phyloP scores from a whole-genome alignment of 2,888 invertebrate species.

The Endotricha flammealis region DNA sequence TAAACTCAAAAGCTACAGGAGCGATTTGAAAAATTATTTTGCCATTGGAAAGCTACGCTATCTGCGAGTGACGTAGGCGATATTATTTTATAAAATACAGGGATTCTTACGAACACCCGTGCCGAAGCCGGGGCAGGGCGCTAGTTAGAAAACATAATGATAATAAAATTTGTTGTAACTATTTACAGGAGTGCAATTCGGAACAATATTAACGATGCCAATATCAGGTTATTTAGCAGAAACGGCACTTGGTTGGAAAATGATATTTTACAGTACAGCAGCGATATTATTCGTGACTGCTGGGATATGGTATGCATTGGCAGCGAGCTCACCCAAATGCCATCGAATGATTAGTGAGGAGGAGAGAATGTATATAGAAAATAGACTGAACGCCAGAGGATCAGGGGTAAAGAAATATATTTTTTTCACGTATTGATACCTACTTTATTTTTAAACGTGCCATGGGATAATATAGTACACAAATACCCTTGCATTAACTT shows the following conservation, averaged over 20 bases:
- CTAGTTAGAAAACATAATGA: no score
- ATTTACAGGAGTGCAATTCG: conserved; percentile 80
- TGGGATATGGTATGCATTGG: conserved; percentile 71
- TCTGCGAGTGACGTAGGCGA: no score
- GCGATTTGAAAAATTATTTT: no score
- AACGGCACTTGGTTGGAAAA: conserved; percentile 80
- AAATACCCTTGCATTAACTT: no score
- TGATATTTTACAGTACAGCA: conserved; percentile 82
- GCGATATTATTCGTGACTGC: conserved; percentile 74
- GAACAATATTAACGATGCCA: conserved; percentile 83
- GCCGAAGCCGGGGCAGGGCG: no score
- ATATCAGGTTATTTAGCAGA: conserved; percentile 81
- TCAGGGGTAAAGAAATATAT: conserved; percentile 5
- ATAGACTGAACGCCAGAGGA: conserved; percentile 66
- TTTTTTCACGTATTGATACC: no score
- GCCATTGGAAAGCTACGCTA: no score
- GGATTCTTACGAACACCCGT: no score
- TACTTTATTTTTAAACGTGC: no score
- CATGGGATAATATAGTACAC: no score
- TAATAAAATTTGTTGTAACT: not conserved
- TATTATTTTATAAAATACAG: no score
- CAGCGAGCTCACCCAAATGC: conserved; percentile 78
- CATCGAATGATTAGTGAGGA: conserved; percentile 73
- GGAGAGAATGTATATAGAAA: conserved; percentile 80
- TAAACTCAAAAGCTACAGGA: no score